Evolutionary conservation across 2,113 vertebrate genomes (phyloP), one percentile per base, ranked within the genome.

Genomic region (Laticauda colubrina): DNA sequence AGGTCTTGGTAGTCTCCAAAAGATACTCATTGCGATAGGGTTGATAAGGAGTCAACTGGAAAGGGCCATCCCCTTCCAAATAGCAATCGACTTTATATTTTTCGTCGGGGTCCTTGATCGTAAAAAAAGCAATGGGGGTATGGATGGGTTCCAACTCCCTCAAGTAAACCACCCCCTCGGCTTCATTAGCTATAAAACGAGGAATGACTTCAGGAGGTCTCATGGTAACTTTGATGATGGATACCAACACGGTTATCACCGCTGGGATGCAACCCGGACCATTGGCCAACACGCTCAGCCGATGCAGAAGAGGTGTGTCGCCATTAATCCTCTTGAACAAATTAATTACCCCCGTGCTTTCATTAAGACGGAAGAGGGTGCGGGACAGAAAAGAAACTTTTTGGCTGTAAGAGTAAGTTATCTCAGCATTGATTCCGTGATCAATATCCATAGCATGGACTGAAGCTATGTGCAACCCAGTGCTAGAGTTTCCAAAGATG

Each of bases 201-300:
- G 98, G 98, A 87, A 98, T 92, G 10, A 99, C 95, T 91, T 97
- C 97, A 51, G 98, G 99, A 0, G 99, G 99, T 26, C 98, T 98
- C 87, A 96, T 98, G 23, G 97, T 94, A 54, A 98, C 97, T 97
- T 98, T 98, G 96, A 98, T 98, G 88, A 99, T 95, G 59, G 98
- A 97, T 81, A 99, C 96, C 39, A 97, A 96, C 59, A 98, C 98
- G 0, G 97, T 98, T 89, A 98, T 98, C 64, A 99, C 98, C 0
- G 99, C 98, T n/a, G 99, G 99, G 91, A 99, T 99, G 95, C 99
- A 99, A 61, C 98, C 98, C 9, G 98, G 98, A 75, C 99, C 99
- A 0, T 98, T 99, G 88, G 98, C 99, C 64, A 99, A 89, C 92
- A 99, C 94, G 24, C 98, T 99, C 95, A 99, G 97, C 96, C 98